A percentile compares a stretch with the other conserved stretches of the same genome.
Conservation (phyloP, 2,888 invertebrate species). For the Subacronicta megacephala region DNA sequence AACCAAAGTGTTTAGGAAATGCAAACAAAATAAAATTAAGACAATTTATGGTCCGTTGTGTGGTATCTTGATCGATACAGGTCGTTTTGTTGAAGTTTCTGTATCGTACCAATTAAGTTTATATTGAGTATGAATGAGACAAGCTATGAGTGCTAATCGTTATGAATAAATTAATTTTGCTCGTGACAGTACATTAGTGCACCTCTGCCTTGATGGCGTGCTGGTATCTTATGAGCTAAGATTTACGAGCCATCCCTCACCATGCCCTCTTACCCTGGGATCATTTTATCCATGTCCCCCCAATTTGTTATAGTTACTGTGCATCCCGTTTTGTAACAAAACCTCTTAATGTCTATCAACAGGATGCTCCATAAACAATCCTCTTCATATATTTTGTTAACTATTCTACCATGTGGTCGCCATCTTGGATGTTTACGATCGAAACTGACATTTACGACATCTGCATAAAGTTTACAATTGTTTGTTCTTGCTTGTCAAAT, state of each 20-base stretch:
- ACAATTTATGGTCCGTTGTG: conserved; percentile 25
- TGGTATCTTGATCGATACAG: conserved; percentile 32
- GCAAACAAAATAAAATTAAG: conserved; percentile 33
- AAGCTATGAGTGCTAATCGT: conserved; percentile 1
- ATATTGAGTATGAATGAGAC: conserved; percentile 20
- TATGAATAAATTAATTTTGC: no score
- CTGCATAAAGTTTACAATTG: conserved; percentile 66
- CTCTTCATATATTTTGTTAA: conserved; percentile 82
- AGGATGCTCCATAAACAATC: conserved; percentile 77
- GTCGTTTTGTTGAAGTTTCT: conserved; percentile 21
- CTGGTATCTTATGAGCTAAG: no score
- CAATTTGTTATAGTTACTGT: conserved; percentile 51
- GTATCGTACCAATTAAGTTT: conserved; percentile 14
- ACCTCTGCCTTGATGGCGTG: no score
- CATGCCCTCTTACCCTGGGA: conserved; percentile 34
- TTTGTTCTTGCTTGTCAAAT: conserved; percentile 57
- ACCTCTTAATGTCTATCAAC: conserved; percentile 80
- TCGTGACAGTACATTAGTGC: no score
- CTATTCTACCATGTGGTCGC: conserved; percentile 75
- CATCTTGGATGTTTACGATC: conserved; percentile 59
- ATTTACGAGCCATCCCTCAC: conserved; percentile 24
- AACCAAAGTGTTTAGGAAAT: conserved; percentile 18
- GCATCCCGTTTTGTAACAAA: conserved; percentile 61
- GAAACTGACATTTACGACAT: conserved; percentile 52
- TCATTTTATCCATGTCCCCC: conserved; percentile 27